phyloP scores from a whole-genome alignment of 2,888 invertebrate species.

The Amorpha juglandis region DNA sequence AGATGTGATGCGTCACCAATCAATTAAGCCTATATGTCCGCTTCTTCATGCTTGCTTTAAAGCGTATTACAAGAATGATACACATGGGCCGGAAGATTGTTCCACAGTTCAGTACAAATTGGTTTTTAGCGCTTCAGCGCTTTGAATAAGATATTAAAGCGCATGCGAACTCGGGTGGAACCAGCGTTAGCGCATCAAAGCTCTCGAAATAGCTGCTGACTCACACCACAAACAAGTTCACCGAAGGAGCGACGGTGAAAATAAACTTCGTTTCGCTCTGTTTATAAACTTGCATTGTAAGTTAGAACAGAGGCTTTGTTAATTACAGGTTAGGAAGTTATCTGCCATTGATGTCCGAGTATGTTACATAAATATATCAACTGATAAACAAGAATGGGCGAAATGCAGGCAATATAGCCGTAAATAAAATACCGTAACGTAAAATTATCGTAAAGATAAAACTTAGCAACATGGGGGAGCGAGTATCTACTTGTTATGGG shows the following conservation, averaged over 20 bases:
- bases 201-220: conserved; percentile 71
- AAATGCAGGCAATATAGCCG: not conserved
- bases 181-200: conserved; percentile 55
- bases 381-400: not conserved
- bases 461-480: not conserved
- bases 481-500: not conserved
- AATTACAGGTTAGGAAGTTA: conserved; percentile 43
- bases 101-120: conserved; percentile 22
- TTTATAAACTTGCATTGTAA: conserved; percentile 45
- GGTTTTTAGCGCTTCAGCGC: conserved; percentile 31
- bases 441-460: too few relatives aligned
- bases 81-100: conserved; percentile 13
- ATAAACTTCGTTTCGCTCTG: conserved; percentile 58
- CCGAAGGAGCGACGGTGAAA: conserved; percentile 55
- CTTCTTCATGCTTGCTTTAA: conserved; percentile 5
- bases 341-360: conserved; percentile 32
- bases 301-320: conserved; percentile 51
- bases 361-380: not conserved
- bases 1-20: conserved; percentile 4
- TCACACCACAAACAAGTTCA: conserved; percentile 56
- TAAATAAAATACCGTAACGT: too few relatives aligned
- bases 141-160: conserved; percentile 20
- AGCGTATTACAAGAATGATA: not conserved
- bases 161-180: conserved; percentile 33
- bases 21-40: conserved; percentile 1